Evolutionary conservation across 2,113 vertebrate species (phyloP).

Genomic region (Myocastor coypus): DNA sequence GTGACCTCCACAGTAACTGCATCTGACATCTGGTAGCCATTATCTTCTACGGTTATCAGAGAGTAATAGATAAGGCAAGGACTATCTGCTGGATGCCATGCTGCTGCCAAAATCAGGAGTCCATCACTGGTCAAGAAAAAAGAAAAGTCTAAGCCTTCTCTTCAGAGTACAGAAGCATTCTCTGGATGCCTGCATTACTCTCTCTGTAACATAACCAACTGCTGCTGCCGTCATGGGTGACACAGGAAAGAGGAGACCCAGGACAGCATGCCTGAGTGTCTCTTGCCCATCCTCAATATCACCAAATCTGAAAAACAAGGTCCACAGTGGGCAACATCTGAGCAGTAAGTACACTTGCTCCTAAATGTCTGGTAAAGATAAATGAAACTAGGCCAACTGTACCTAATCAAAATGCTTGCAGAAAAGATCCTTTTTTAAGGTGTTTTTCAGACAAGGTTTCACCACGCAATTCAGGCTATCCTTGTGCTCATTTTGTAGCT

Average conservation of each 20-base stretch:
- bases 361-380: neutral
- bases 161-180: neutral
- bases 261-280: neutral
- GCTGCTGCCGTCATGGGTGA: neutral
- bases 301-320: neutral
- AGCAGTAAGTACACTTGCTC: neutral
- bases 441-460: too few species aligned
- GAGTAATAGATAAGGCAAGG: conserved; percentile 95
- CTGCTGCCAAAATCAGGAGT: conserved; percentile 94
- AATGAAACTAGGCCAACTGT: neutral
- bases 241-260: neutral
- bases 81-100: conserved; percentile 93
- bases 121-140: conserved; percentile 88
- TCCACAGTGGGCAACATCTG: neutral
- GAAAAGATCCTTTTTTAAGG: neutral
- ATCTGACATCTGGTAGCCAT: conserved; percentile 89
- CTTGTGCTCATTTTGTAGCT: too few species aligned
- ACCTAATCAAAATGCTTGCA: neutral
- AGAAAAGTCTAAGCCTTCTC: neutral
- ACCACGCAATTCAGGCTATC: too few species aligned
- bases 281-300: neutral
- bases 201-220: neutral
- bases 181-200: neutral
- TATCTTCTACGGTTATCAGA: conserved; percentile 93
- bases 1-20: conserved; percentile 95